phyloP scores from a whole-genome alignment of 2,113 vertebrate genomes.

The Murina feae region DNA sequence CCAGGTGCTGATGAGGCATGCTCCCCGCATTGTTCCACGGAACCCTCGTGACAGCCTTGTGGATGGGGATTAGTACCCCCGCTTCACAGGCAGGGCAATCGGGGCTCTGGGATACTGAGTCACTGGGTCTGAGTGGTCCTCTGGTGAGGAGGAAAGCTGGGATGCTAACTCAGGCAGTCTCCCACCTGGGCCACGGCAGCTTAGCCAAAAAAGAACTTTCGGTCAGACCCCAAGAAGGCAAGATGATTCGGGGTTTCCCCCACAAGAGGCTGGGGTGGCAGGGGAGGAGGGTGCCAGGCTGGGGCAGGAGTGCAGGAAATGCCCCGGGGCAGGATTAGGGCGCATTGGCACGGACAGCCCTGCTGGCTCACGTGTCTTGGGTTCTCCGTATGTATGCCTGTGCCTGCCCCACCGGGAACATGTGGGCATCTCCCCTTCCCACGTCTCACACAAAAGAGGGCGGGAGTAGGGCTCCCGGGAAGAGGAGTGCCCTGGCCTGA shows the following conservation, averaged over 20 bases:
- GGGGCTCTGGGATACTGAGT: slow-evolving; percentile 42
- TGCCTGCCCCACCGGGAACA: slow-evolving; percentile 43
- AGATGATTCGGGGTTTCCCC: background rate
- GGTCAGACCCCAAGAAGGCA: background rate
- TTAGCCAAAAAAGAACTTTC: background rate
- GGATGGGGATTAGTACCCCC: slow-evolving; percentile 32
- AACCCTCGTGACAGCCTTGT: background rate
- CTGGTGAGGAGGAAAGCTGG: background rate
- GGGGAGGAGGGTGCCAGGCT: background rate
- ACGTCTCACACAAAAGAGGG: slow-evolving; percentile 17
- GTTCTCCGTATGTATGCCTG: slow-evolving; percentile 37
- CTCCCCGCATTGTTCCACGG: background rate
- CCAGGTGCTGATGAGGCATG: background rate
- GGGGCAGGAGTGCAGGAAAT: slow-evolving; percentile 55
- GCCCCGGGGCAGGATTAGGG: slow-evolving; percentile 70
- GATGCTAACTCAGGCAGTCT: slow-evolving; percentile 8
- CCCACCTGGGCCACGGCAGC: background rate
- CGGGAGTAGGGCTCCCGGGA: background rate
- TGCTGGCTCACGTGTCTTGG: background rate
- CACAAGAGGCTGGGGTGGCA: background rate
- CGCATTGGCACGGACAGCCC: background rate
- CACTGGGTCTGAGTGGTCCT: background rate
- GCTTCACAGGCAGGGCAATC: slow-evolving; percentile 15
- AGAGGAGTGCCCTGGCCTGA: slow-evolving; percentile 27
- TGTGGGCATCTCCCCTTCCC: background rate